Base-by-base conservation (phyloP, 2,888 invertebrate genomes). In the Pheosia gnoma region DNA sequence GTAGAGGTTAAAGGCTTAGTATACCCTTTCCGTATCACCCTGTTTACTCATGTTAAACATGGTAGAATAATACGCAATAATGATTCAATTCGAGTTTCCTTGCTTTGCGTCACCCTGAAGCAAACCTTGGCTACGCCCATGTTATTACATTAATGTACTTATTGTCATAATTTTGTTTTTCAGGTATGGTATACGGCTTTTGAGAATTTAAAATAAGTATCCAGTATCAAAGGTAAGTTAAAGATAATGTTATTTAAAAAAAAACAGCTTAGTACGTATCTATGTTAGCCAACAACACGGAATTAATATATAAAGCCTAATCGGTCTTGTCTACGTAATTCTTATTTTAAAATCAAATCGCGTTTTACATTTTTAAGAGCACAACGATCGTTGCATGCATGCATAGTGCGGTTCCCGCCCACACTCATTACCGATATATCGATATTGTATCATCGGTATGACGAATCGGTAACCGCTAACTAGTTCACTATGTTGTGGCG, bases 371-470 rank as follows among this genome's bases (percentile, higher is more conserved):
- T 59, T 63, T 63, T 56, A 60, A 66, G 43, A 52, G 37, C 45
- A 57, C 53, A 43, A 39, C 25, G 57, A 55, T 10, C n/a, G 43
- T 52, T 58, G 64, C 61, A 72, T 57, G 64, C 61, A 69, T 57
- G 62, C 56, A 68, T 61, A 64, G 60, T 64, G 61, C 66, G 60
- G 63, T 57, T 54, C 6, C 56, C 62, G 57, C 47, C 59, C 66
- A 56, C 59, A 49, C 59, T 55, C 62, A 70, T 67, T 65, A 63
- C 60, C 37, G 39, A 57, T 57, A 56, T 61, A 54, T 52, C 61
- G 58, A 62, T 66, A 62, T 65, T 75, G 57, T 70, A 72, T 61
- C 60, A 60, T 66, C 39, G 38, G 45, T 62, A 59, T 70, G 64
- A 73, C 59, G 55, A 67, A 67, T 65, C 60, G 65, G 63, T 61